Percentiles rank a stretch among this genome's conserved stretches.
These are phyloP conservation scores for Thalassaphorura encarpata DNA, from an alignment of 1,140 invertebrate genomes.

Conservation along the genomic window DNA sequence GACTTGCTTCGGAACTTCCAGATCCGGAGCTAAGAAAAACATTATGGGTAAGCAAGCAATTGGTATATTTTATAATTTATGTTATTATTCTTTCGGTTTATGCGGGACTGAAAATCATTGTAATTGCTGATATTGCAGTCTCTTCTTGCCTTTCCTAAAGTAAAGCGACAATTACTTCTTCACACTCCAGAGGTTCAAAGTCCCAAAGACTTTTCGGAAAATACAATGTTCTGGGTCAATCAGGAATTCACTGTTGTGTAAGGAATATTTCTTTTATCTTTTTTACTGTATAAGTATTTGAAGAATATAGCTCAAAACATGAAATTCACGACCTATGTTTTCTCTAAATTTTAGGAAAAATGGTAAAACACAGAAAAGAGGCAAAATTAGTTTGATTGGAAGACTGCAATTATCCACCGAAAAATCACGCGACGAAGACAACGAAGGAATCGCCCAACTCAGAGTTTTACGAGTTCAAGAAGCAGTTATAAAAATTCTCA, in stretches of 20 bases:
- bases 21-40: constrained; percentile 91
- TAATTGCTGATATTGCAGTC: constrained; percentile 46
- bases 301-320: constrained; percentile 10
- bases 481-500: constrained; percentile 90
- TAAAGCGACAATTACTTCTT: constrained; percentile 80
- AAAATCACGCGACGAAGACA: constrained; percentile 89
- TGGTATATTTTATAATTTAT: too few relatives aligned
- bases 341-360: constrained; percentile 60
- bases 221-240: constrained; percentile 92
- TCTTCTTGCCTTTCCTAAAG: constrained; percentile 90
- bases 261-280: too few relatives aligned
- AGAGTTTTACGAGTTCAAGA: constrained; percentile 76
- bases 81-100: neutral
- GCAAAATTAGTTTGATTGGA: constrained; percentile 91
- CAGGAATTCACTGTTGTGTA: constrained; percentile 83
- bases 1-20: constrained; percentile 90
- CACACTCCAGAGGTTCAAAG: constrained; percentile 67
- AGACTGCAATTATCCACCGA: constrained; percentile 89
- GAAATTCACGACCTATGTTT: neutral
- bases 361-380: constrained; percentile 82
- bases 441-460: constrained; percentile 92
- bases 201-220: constrained; percentile 88
- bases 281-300: constrained; percentile 5
- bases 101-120: constrained; percentile 1
- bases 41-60: constrained; percentile 63